These are phyloP conservation scores for Atopsyche davidsoni DNA, from an alignment of 1,140 invertebrate genomes.

Conservation along the genomic window DNA sequence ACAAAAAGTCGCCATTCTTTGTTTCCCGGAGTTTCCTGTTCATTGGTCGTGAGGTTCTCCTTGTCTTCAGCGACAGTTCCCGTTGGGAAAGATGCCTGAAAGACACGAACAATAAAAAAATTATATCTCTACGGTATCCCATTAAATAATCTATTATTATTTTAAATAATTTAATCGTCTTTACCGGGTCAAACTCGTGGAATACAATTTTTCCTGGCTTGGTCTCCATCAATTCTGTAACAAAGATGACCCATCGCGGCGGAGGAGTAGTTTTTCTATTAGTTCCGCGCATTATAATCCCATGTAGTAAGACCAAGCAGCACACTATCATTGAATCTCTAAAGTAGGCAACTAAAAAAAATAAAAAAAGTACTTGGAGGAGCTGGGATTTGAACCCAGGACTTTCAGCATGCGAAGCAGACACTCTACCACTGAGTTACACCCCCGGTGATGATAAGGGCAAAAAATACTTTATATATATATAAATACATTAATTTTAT, in stretches of 20 bases:
- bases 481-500: not conserved
- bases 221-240: slow-evolving; percentile 9
- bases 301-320: slow-evolving; percentile 11
- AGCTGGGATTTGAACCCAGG: slow-evolving; percentile 71
- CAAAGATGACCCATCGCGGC: slow-evolving; percentile 2
- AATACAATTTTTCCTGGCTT: slow-evolving; percentile 13
- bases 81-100: not conserved
- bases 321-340: slow-evolving; percentile 12
- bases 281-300: slow-evolving; percentile 5
- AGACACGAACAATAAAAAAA: not conserved
- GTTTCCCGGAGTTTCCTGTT: slow-evolving; percentile 7
- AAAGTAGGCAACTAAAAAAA: slow-evolving; percentile 14
- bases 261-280: slow-evolving; percentile 2
- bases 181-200: slow-evolving; percentile 15
- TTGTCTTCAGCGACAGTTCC: slow-evolving; percentile 15
- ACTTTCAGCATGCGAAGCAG: slow-evolving; percentile 72
- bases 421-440: slow-evolving; percentile 75
- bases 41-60: slow-evolving; percentile 19
- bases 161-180: too few relatives aligned
- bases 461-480: slow-evolving; percentile 8
- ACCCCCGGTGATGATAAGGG: slow-evolving; percentile 45
- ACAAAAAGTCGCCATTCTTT: slow-evolving; percentile 20
- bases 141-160: too few relatives aligned
- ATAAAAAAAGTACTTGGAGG: slow-evolving; percentile 43
- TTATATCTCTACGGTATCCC: too few relatives aligned